Percentiles rank a stretch among this genome's conserved stretches.
Evolutionary conservation across 37 sponge, comb jelly and placozoan genomes (phyloP).

Genomic region (Spongilla lacustris): DNA sequence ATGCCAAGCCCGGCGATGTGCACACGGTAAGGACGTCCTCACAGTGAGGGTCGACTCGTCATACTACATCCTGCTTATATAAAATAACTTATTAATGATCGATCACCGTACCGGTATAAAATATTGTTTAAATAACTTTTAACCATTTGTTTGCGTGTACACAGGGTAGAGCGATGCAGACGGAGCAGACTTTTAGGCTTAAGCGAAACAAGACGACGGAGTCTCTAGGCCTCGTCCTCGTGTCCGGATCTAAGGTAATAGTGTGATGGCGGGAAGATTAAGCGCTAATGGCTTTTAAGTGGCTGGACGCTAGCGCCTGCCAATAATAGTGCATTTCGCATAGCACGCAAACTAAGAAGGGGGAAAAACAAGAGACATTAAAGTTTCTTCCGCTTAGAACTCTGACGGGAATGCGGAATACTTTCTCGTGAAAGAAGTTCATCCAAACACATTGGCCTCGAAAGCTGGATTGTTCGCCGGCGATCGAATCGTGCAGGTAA

Average conservation of each 20-base stretch:
- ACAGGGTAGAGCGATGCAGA: not conserved
- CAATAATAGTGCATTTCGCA: not conserved
- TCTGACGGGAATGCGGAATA: constrained; percentile 24
- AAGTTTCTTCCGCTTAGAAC: constrained; percentile 8
- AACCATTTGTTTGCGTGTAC: not conserved
- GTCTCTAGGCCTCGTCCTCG: constrained; percentile 69
- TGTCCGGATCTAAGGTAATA: constrained; percentile 70
- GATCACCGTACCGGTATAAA: not conserved
- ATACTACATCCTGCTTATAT: not conserved
- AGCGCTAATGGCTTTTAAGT: not conserved
- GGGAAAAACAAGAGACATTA: not conserved
- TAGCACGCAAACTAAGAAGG: not conserved
- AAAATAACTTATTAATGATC: not conserved
- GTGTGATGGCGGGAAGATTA: not conserved
- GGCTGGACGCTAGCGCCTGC: not conserved
- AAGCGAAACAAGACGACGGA: constrained; percentile 58
- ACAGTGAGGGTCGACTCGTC: too few relatives aligned
- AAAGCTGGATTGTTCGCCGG: constrained; percentile 66
- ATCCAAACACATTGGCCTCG: constrained; percentile 50
- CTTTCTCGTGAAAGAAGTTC: constrained; percentile 53
- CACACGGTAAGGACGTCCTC: not conserved
- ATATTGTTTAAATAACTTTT: not conserved
- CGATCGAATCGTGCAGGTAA: constrained; percentile 78
- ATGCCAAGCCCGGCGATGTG: not conserved
- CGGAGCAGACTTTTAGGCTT: constrained; percentile 35